Base-by-base conservation (phyloP, 1,140 invertebrate species). In the Cylas formicarius region DNA sequence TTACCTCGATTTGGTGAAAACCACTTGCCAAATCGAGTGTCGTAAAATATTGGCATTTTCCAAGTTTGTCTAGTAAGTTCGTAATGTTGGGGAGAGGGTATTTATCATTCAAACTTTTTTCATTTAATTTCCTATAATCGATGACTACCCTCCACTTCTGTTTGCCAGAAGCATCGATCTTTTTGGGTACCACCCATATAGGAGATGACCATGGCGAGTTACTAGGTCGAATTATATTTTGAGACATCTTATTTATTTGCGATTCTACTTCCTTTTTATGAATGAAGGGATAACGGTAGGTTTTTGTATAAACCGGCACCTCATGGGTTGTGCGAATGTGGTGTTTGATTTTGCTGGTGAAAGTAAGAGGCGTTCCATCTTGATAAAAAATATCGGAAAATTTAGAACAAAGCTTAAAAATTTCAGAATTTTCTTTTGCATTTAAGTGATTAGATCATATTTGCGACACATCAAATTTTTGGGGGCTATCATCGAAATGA, bases 181-280 rank as follows among this genome's bases (percentile, higher is more conserved):
- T n/a, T n/a, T n/a, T n/a, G n/a, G n/a, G n/a, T n/a, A n/a, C n/a
- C n/a, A n/a, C n/a, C n/a, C n/a, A n/a, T n/a, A 26, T 38, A 13
- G 36, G 36, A 5, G 20, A 26, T 5, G 36, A 43, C 31, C 31
- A 43, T n/a, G 23, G 42, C 4, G 33, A 36, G n/a, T 11, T 26
- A 11, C n/a, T 10, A 18, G 19, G 32, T 26, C 24, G 2, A 27
- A 56, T 56, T 7, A 57, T 51, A 1, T 27, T 20, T 20, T 50
- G 20, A 7, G 53, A 19, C 39, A 55, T 46, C 42, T 53, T 49
- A 26, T 34, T 14, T 6, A 38, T 38, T 14, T 38, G 36, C 14
- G 14, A 11, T 6, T 26, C 4, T 6, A 38, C 36, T 38, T 38
- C 33, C 5, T 8, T 31, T 17, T 14, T 38, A 38, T 41, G 39